phyloP scores from a whole-genome alignment of 92 coral and sea anemone genomes.

The Heliopora coerulea region DNA sequence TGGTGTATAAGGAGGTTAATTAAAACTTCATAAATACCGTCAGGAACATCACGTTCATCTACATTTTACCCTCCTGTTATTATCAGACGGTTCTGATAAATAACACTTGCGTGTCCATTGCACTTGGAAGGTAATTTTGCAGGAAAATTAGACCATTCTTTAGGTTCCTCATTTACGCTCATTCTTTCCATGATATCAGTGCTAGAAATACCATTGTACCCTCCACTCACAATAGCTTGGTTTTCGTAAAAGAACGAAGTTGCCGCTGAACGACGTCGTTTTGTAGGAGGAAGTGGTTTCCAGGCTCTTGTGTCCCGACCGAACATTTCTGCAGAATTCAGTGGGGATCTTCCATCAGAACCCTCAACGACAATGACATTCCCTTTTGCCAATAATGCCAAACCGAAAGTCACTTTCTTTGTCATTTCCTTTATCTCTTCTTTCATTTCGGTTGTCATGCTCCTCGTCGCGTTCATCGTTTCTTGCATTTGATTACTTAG shows the following conservation, averaged over 20 bases:
- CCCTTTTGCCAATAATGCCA: too few species aligned
- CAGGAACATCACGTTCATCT: background rate
- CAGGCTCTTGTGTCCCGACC: background rate
- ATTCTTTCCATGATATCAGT: background rate
- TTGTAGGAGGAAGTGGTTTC: background rate
- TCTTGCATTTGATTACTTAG: background rate
- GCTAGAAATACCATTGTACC: background rate
- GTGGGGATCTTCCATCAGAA: background rate
- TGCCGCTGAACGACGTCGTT: background rate
- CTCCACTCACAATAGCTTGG: background rate
- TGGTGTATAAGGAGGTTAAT: slow-evolving; percentile 7
- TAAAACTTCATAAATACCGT: background rate
- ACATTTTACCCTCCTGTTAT: slow-evolving; percentile 1
- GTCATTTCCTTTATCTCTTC: background rate
- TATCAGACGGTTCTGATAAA: background rate
- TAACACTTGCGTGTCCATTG: background rate
- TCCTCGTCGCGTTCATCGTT: background rate
- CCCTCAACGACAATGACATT: background rate
- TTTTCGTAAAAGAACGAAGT: background rate
- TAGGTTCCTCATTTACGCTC: background rate
- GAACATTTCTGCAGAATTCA: slow-evolving; percentile 7
- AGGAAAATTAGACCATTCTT: background rate
- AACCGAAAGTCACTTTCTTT: background rate
- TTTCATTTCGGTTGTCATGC: too few species aligned
- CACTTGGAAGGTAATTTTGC: background rate